Percentiles rank a stretch among this genome's conserved stretches.
Conservation (phyloP, 2,113 vertebrate genomes). For the Elephantulus edwardii region DNA sequence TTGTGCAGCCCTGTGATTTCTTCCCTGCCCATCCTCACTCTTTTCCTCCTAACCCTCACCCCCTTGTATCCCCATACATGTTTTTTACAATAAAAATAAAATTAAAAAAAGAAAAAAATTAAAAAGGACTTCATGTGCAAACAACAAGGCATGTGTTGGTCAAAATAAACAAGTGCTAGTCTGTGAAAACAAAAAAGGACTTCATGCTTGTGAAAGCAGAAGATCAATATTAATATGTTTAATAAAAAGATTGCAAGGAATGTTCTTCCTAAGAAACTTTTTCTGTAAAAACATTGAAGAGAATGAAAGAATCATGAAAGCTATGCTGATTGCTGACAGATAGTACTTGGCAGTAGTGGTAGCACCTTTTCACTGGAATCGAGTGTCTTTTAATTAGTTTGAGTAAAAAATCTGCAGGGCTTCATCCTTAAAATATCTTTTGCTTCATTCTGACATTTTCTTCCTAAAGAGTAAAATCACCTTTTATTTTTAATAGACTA, state of each 20-base stretch:
- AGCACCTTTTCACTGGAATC: not conserved
- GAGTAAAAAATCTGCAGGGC: not conserved
- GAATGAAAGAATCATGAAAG: not conserved
- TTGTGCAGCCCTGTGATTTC: too few relatives aligned
- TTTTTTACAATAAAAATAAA: too few relatives aligned
- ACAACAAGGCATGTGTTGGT: too few relatives aligned
- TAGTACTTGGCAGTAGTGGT: not conserved
- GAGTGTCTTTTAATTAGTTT: not conserved
- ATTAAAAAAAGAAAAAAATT: too few relatives aligned
- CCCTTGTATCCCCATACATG: too few relatives aligned
- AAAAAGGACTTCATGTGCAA: too few relatives aligned
- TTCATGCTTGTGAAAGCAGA: not conserved
- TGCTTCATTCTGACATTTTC: constrained; percentile 3
- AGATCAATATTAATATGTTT: not conserved
- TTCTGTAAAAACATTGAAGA: not conserved
- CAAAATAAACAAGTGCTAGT: too few relatives aligned
- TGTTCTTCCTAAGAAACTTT: not conserved
- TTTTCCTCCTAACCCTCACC: too few relatives aligned
- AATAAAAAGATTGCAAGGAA: not conserved
- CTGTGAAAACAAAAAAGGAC: too few relatives aligned
- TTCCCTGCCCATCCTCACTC: too few relatives aligned
- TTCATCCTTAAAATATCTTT: not conserved
- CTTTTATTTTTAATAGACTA: not conserved
- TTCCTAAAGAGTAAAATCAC: not conserved
- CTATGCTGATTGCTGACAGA: not conserved